Percentiles rank a stretch among this genome's conserved stretches.
Conservation (phyloP, 2,113 vertebrate species). For the Tichodroma muraria region DNA sequence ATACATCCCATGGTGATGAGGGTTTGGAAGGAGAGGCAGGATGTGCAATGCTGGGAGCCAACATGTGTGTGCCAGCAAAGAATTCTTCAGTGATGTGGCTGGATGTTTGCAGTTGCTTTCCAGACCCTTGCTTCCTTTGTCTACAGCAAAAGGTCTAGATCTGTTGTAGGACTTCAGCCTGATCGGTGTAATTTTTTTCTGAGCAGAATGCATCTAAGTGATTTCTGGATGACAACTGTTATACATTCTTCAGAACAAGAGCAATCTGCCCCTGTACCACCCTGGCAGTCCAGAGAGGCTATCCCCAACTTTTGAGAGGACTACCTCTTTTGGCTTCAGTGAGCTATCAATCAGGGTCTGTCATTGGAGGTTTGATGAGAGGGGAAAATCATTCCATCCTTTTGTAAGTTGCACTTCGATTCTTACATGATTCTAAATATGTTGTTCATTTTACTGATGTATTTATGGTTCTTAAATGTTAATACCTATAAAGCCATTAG, state of each 20-base stretch:
- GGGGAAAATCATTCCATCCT: not conserved
- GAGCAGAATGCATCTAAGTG: not conserved
- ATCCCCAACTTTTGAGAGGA: not conserved
- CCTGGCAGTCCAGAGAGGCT: not conserved
- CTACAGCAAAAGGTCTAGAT: not conserved
- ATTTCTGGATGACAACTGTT: not conserved
- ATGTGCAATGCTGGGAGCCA: not conserved
- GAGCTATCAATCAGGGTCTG: not conserved
- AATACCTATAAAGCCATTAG: not conserved
- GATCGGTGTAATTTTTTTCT: not conserved
- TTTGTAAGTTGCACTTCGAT: not conserved
- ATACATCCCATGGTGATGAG: rapidly evolving
- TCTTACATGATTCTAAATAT: not conserved
- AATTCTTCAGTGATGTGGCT: not conserved
- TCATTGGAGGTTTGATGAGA: not conserved
- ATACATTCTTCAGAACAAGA: not conserved
- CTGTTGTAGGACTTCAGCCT: not conserved
- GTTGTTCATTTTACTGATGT: not conserved
- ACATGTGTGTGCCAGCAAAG: not conserved
- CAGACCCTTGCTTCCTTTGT: not conserved
- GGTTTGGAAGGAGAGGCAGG: not conserved
- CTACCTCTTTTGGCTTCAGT: not conserved
- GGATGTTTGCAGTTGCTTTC: not conserved
- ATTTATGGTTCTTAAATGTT: not conserved
- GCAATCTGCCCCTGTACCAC: not conserved